Conservation (phyloP, 2,797 vertebrate species). For the Helostoma temminkii region DNA sequence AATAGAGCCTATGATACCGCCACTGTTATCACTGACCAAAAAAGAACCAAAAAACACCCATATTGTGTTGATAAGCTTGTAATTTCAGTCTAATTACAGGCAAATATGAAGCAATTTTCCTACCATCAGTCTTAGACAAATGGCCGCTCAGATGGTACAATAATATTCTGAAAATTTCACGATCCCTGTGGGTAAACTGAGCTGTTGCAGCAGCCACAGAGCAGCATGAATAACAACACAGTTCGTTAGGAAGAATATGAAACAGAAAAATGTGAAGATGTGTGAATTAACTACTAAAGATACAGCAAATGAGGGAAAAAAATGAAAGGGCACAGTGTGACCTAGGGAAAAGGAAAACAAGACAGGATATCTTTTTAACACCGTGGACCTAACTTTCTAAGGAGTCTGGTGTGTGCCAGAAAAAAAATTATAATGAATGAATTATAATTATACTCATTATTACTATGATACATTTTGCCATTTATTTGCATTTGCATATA, state of each 20-base stretch:
- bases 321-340: not conserved
- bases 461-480: no score
- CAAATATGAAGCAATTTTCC: constrained; percentile 32
- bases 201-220: constrained; percentile 6
- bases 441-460: no score
- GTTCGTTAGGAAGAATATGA: constrained; percentile 3
- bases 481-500: no score
- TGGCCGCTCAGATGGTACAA: constrained; percentile 13
- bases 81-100: constrained; percentile 36
- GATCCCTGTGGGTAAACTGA: constrained; percentile 1
- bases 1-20: constrained; percentile 3
- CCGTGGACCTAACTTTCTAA: not conserved
- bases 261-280: constrained; percentile 4
- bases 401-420: not conserved
- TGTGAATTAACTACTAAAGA: not conserved
- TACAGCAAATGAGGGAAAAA: not conserved
- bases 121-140: constrained; percentile 27
- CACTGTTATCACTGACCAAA: not conserved
- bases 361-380: not conserved
- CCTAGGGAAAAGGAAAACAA: not conserved
- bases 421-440: no score
- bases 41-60: not conserved
- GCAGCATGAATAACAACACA: constrained; percentile 15
- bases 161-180: constrained; percentile 35
- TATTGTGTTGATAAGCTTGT: constrained; percentile 14